These are phyloP conservation scores for Malurus cyaneus DNA, from an alignment of 2,113 vertebrate species.

Conservation along the genomic window DNA sequence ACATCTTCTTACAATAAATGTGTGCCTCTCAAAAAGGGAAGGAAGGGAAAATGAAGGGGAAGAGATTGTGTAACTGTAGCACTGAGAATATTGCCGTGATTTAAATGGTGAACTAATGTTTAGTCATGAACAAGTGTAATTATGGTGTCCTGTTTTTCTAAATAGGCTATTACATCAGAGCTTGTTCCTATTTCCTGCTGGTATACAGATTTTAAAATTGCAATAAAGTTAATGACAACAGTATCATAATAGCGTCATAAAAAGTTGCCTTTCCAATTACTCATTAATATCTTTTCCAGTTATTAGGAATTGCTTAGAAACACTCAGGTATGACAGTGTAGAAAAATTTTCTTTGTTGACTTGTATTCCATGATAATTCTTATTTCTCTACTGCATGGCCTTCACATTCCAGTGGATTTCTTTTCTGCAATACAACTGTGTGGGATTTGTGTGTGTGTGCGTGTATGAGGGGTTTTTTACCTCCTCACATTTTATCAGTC, in stretches of 20 bases:
- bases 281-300: not conserved
- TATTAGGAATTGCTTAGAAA: not conserved
- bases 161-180: not conserved
- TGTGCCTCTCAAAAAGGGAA: not conserved
- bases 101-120: not conserved
- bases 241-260: not conserved
- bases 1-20: not conserved
- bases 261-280: not conserved
- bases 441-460: fast-evolving
- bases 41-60: not conserved
- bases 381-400: not conserved
- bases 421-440: not conserved
- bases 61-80: not conserved
- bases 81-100: not conserved
- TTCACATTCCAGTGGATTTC: not conserved
- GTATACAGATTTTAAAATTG: not conserved
- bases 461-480: fast-evolving
- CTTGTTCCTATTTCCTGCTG: not conserved
- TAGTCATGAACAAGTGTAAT: not conserved
- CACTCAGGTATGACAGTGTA: not conserved
- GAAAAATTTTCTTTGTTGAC: not conserved
- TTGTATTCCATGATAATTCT: not conserved
- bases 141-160: not conserved
- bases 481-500: not conserved
- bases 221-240: not conserved